phyloP scores from a whole-genome alignment of 23 tunicate species.

The Clavelina lepadiformis region DNA sequence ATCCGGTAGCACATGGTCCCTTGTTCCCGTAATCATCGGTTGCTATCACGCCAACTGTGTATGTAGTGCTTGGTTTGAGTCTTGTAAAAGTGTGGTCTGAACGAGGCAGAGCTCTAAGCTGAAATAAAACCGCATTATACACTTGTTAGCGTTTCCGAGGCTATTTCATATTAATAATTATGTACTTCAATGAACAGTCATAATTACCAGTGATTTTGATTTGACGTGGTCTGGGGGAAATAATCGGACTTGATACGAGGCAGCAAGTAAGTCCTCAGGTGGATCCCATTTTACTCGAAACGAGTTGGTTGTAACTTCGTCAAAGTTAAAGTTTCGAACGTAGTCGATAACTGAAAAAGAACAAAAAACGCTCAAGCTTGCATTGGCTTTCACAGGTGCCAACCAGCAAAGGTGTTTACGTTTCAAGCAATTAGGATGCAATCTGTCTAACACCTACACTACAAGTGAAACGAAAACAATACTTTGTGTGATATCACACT shows the following conservation, averaged over 20 bases:
- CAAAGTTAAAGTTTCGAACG: conserved; percentile 33
- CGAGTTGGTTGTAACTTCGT: conserved; percentile 48
- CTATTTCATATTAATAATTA: no score
- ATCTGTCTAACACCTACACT: no score
- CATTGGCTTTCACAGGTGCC: no score
- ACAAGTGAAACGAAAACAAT: no score
- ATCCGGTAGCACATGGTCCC: conserved; percentile 45
- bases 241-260: conserved; percentile 65
- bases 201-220: conserved; percentile 54
- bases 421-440: no score
- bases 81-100: conserved; percentile 41
- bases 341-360: no score
- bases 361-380: no score
- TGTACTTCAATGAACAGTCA: no score
- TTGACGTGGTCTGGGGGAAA: conserved; percentile 81
- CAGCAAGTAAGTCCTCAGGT: conserved; percentile 12
- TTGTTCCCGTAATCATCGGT: conserved; percentile 17
- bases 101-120: conserved; percentile 34
- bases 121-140: background rate
- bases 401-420: no score
- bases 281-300: conserved; percentile 66
- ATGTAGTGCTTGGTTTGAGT: conserved; percentile 50
- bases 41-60: conserved; percentile 49
- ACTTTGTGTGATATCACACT: no score
- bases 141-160: no score